Conservation (phyloP, 2,888 invertebrate genomes). For the Caenorhabditis macrosperma region DNA sequence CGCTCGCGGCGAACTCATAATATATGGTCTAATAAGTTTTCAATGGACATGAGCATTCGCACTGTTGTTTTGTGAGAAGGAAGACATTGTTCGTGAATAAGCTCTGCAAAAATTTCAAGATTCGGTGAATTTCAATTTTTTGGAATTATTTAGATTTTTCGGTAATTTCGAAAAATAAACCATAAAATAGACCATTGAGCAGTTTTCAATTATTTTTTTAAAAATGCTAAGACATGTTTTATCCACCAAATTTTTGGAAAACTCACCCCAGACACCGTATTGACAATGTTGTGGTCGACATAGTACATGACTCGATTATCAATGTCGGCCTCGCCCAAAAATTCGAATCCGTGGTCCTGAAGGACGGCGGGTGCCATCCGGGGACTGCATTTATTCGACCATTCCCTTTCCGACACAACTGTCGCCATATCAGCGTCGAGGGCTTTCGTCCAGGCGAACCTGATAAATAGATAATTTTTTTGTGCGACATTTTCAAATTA, state of each 20-base stretch:
- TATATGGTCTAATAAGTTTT: too few species aligned
- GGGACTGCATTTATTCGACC: constrained; percentile 46
- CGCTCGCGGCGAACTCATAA: too few species aligned
- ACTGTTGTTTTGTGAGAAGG: constrained; percentile 62
- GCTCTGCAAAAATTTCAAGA: constrained; percentile 42
- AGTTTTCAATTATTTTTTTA: too few species aligned
- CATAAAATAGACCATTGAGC: too few species aligned
- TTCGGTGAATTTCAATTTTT: constrained; percentile 1
- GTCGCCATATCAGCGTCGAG: constrained; percentile 61
- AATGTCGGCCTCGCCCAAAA: constrained; percentile 64
- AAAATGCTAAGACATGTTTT: too few species aligned
- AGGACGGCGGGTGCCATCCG: constrained; percentile 63
- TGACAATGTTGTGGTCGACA: constrained; percentile 46
- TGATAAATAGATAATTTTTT: constrained; percentile 17
- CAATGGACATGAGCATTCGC: constrained; percentile 59
- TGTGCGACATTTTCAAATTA: background rate
- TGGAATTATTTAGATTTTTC: background rate
- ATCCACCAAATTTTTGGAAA: too few species aligned
- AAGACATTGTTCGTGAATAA: constrained; percentile 63
- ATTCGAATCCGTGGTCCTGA: constrained; percentile 61
- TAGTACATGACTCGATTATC: constrained; percentile 63
- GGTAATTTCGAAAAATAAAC: too few species aligned
- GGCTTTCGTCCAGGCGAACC: constrained; percentile 61
- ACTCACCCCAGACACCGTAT: constrained; percentile 49
- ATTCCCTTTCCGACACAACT: constrained; percentile 54